phyloP scores from a whole-genome alignment of 2,113 vertebrate species.

The Spheniscus mendiculus region DNA sequence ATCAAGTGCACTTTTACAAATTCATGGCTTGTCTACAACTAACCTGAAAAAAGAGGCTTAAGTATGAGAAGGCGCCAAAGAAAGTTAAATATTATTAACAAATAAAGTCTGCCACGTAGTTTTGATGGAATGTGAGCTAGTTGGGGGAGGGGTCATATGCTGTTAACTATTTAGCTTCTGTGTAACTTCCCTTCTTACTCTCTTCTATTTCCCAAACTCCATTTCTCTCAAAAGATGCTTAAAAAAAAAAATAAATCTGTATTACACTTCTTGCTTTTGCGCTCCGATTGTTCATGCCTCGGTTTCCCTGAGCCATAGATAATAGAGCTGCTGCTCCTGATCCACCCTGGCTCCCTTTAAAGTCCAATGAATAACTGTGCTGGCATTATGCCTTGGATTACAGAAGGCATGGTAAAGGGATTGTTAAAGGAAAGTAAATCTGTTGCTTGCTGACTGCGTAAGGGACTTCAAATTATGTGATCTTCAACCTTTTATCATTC shows the following conservation, averaged over 20 bases:
- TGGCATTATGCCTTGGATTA: neutral
- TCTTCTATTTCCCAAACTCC: neutral
- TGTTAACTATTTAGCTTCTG: slow-evolving; percentile 51
- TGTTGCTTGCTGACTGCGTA: neutral
- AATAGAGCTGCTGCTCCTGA: neutral
- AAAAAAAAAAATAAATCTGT: neutral
- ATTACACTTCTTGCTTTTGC: neutral
- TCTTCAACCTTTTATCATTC: neutral
- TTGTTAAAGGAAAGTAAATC: neutral
- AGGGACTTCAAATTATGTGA: neutral
- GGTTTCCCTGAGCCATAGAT: neutral
- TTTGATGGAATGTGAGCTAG: slow-evolving; percentile 68
- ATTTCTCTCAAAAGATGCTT: neutral
- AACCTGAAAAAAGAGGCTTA: slow-evolving; percentile 56
- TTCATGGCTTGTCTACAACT: slow-evolving; percentile 64
- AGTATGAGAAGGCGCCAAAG: slow-evolving; percentile 70
- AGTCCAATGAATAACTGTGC: neutral
- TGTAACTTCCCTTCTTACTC: neutral
- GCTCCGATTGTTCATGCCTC: neutral
- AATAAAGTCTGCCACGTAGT: slow-evolving; percentile 70
- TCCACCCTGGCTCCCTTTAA: neutral
- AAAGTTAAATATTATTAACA: slow-evolving; percentile 78
- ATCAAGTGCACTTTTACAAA: slow-evolving; percentile 65
- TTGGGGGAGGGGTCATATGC: slow-evolving; percentile 3
- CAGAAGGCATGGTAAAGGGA: neutral